phyloP scores from a whole-genome alignment of 2,888 invertebrate species.

The Steromphala cineraria region DNA sequence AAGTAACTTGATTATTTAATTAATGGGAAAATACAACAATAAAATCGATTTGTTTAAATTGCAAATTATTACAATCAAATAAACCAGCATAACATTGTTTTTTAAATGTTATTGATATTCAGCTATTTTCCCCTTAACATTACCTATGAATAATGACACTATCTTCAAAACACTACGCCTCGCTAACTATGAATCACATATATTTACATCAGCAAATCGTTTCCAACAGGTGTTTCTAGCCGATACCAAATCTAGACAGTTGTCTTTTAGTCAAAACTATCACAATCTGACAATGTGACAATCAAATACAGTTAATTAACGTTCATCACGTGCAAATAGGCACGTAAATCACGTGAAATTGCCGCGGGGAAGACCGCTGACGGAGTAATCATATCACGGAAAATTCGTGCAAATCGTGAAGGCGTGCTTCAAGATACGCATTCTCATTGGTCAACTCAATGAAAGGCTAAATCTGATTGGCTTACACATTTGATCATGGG shows the following conservation, averaged over 20 bases:
- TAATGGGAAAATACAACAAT: no score
- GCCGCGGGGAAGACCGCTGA: not conserved
- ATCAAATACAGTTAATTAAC: not conserved
- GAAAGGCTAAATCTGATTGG: not conserved
- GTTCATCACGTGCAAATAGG: not conserved
- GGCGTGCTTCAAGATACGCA: not conserved
- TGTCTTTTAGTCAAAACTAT: not conserved
- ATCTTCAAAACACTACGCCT: no score
- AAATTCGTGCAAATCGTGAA: not conserved
- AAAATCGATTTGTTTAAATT: no score
- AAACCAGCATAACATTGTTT: no score
- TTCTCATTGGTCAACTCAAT: not conserved
- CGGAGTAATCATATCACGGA: no score
- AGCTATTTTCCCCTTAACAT: no score
- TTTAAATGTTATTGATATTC: no score
- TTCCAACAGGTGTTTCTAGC: not conserved
- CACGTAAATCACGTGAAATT: not conserved
- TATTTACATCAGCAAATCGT: not conserved
- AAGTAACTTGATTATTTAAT: no score
- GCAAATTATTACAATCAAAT: no score
- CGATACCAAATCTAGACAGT: not conserved
- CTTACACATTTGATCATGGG: no score
- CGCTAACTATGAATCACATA: no score
- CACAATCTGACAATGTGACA: not conserved
- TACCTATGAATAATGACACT: no score